Evolutionary conservation across 2,113 vertebrate genomes (phyloP).

Genomic region (Polypterus bichir): DNA sequence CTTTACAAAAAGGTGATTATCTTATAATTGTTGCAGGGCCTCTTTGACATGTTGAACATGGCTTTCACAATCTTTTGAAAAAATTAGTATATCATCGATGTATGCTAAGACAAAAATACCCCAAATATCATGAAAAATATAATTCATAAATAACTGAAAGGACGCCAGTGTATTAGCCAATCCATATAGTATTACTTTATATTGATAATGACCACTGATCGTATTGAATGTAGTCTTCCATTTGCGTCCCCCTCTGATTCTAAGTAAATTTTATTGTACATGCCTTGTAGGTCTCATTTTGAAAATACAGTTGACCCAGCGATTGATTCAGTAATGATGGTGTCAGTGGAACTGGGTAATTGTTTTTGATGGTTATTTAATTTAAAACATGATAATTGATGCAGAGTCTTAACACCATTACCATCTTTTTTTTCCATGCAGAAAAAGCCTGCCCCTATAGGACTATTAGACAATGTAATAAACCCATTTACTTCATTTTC

Average conservation of each 20-base stretch:
- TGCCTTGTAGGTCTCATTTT: neutral
- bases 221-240: neutral
- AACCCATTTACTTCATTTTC: too few species aligned
- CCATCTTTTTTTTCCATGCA: neutral
- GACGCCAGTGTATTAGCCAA: neutral
- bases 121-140: neutral
- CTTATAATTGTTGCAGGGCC: neutral
- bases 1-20: neutral
- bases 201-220: neutral
- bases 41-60: neutral
- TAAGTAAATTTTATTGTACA: neutral
- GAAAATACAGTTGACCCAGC: neutral
- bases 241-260: neutral
- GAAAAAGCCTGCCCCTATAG: neutral
- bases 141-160: neutral
- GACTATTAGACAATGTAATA: neutral
- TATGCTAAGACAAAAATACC: neutral
- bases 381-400: neutral
- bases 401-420: neutral
- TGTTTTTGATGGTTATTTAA: neutral
- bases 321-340: neutral
- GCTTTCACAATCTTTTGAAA: neutral
- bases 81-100: neutral
- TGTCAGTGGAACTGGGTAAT: neutral
- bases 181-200: neutral